Base-by-base conservation (phyloP, 2,113 vertebrate genomes). In the Lucifuga dentata region DNA sequence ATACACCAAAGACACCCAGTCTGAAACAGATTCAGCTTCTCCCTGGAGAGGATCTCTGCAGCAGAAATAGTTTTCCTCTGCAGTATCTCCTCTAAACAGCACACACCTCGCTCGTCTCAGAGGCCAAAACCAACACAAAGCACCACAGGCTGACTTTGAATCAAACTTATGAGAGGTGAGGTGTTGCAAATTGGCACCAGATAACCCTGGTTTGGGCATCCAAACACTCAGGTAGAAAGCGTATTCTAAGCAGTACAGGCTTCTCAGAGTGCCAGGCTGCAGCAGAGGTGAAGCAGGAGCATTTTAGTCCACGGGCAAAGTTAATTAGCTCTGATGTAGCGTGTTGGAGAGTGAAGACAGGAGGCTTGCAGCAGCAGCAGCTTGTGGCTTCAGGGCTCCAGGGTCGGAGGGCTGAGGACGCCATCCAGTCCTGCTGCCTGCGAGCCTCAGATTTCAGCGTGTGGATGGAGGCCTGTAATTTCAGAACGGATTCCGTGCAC, bases 381-480 rank as follows among this genome's bases (percentile, higher is more conserved):
- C 65, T 67, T 61, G 69, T 48, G 76, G 82, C 38, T 55, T 20
- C 20, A 10, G 51, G 41, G 64, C 61, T 74, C 26, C 23, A 7
- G 51, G 74, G 73, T 73, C 17, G n/a, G 60, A 79, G 74, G 50
- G 20, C 36, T 0, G 70, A 62, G 76, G 76, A 78, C 70, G 29
- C 48, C 24, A 0, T 65, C 87, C 88, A 85, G 75, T 77, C 70
- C 71, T 59, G 72, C 80, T 68, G 85, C 84, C 88, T 90, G 90
- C 48, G 38, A 74, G 76, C 68, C 68, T 73, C 71, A 74, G 90
- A 91, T 88, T 87, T 80, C 65, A 67, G 17, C 68, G 66, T 4
- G 39, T 61, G 78, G 61, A 84, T 10, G 26, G 24, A 85, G 70
- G 78, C 77, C 81, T 87, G 77, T 86, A 6, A 68, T 87, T 86